A percentile compares a stretch with the other conserved stretches of the same genome.
These are phyloP conservation scores for Oedothorax gibbosus DNA, from an alignment of 1,140 invertebrate genomes.

Conservation along the genomic window DNA sequence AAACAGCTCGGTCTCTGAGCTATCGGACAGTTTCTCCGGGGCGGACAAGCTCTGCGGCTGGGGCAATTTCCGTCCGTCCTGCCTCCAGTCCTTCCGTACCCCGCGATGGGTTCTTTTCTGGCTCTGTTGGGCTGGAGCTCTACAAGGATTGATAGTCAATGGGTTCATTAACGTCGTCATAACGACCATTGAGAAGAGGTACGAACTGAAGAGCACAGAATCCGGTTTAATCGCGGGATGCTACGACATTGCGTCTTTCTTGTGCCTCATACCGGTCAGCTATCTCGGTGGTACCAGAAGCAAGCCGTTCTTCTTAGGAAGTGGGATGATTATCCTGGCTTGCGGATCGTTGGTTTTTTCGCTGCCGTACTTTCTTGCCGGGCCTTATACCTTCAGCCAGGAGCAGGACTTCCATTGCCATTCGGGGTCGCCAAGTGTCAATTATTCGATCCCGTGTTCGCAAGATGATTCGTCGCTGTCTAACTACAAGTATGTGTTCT, in stretches of 20 bases:
- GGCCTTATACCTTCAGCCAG: constrained; percentile 58
- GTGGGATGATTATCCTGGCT: constrained; percentile 89
- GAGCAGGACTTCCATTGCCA: constrained; percentile 62
- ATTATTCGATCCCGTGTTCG: constrained; percentile 18
- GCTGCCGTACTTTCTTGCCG: constrained; percentile 86
- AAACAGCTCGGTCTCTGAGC: constrained; percentile 25
- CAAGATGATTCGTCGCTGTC: constrained; percentile 63
- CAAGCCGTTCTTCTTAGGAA: constrained; percentile 85
- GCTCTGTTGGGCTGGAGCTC: constrained; percentile 84
- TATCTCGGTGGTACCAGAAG: constrained; percentile 85
- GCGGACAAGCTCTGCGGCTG: constrained; percentile 73
- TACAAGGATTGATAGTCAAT: constrained; percentile 90
- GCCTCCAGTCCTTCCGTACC: constrained; percentile 79
- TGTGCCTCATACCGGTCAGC: constrained; percentile 85
- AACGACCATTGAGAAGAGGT: constrained; percentile 87
- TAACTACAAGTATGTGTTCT: constrained; percentile 77
- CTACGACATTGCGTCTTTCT: constrained; percentile 85
- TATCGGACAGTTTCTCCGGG: constrained; percentile 43
- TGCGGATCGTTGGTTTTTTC: constrained; percentile 92
- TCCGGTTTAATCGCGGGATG: constrained; percentile 83
- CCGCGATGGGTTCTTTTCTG: constrained; percentile 86
- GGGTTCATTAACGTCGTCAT: constrained; percentile 89
- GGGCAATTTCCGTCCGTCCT: constrained; percentile 75
- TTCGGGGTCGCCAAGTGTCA: not conserved
- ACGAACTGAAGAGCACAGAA: constrained; percentile 82